Evolutionary conservation across 2,113 vertebrate species (phyloP).

Genomic region (Rallus limicola): DNA sequence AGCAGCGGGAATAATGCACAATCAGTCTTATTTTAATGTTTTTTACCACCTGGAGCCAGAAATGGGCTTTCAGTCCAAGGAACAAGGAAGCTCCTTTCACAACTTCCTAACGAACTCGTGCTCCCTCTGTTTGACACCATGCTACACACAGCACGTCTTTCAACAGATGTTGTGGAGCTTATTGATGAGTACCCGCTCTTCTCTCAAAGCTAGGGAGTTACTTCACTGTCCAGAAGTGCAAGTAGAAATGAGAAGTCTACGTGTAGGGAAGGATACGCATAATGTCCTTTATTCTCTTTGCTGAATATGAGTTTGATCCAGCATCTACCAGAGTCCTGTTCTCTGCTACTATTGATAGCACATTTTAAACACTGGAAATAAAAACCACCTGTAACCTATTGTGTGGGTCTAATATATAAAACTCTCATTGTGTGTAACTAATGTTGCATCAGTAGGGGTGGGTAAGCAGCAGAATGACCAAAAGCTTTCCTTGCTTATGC

Average conservation of each 20-base stretch:
- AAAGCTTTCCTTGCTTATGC: not conserved
- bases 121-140: not conserved
- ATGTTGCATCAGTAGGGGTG: not conserved
- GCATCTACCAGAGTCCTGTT: not conserved
- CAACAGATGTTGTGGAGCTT: not conserved
- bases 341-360: not conserved
- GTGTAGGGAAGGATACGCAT: not conserved
- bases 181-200: not conserved
- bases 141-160: not conserved
- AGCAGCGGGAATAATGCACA: not conserved
- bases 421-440: not conserved
- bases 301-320: not conserved
- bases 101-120: not conserved
- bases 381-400: rapidly evolving
- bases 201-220: not conserved
- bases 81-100: constrained; percentile 6
- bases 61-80: not conserved
- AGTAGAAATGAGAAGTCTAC: not conserved
- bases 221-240: not conserved
- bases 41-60: constrained; percentile 45
- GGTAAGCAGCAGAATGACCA: not conserved
- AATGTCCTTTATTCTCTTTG: not conserved
- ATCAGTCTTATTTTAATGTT: not conserved
- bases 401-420: not conserved
- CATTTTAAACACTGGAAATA: not conserved